Conservation (phyloP, 1,140 invertebrate species). For the Sitophilus oryzae region DNA sequence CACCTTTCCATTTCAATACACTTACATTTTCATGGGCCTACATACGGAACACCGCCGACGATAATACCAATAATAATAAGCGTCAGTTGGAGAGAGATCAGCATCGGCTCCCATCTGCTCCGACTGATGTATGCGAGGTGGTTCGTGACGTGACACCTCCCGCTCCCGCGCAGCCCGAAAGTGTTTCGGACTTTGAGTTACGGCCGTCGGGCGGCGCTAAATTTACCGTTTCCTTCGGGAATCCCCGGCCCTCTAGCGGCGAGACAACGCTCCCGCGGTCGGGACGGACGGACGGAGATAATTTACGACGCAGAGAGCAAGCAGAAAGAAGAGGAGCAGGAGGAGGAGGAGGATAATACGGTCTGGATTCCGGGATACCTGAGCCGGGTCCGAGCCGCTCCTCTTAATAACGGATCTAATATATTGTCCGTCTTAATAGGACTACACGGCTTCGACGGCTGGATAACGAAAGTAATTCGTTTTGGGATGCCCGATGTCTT, state of each 20-base stretch:
- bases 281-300: slow-evolving; percentile 12
- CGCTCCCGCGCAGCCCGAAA: slow-evolving; percentile 14
- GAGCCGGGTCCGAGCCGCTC: slow-evolving; percentile 4
- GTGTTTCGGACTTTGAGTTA: slow-evolving; percentile 38
- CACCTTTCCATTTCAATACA: no score
- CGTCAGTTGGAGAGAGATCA: no score
- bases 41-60: no score
- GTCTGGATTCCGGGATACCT: slow-evolving; percentile 13
- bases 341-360: slow-evolving; percentile 25
- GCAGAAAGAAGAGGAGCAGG: slow-evolving; percentile 29
- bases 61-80: no score
- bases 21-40: no score
- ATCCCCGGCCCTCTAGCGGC: slow-evolving; percentile 2
- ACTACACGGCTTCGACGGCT: no score
- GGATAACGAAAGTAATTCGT: no score
- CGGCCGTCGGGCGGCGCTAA: slow-evolving; percentile 32
- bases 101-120: no score
- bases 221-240: slow-evolving; percentile 34
- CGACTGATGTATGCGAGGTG: no score
- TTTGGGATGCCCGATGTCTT: no score
- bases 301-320: slow-evolving; percentile 23
- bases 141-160: background rate
- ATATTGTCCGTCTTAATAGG: slow-evolving; percentile 1
- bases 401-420: slow-evolving; percentile 5
- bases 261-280: slow-evolving; percentile 2